These are phyloP conservation scores for Stomorhina lunata DNA, from an alignment of 2,888 invertebrate genomes.

Conservation along the genomic window DNA sequence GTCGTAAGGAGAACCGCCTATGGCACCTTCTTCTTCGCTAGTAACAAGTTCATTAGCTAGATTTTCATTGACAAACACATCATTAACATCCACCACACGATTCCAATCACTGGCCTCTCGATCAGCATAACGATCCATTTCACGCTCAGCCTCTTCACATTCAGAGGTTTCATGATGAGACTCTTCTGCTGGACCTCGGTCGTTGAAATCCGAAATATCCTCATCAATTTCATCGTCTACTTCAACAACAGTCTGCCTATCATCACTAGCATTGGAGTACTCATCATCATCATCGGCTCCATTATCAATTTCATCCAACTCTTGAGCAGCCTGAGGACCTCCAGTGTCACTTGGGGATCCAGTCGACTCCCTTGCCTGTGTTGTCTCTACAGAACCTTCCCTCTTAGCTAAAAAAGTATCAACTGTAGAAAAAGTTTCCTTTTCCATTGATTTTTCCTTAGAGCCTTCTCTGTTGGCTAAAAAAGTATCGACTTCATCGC, in stretches of 20 bases:
- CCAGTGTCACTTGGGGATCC: no score
- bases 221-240: constrained; percentile 78
- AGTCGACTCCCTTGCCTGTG: no score
- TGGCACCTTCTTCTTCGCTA: constrained; percentile 70
- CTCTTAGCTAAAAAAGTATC: no score
- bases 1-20: constrained; percentile 68
- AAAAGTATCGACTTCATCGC: constrained; percentile 66
- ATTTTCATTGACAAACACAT: constrained; percentile 34
- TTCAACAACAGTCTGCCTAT: constrained; percentile 78
- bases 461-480: background rate
- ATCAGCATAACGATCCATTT: constrained; percentile 75
- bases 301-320: background rate
- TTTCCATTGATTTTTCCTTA: background rate
- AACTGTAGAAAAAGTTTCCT: background rate
- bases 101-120: constrained; percentile 77
- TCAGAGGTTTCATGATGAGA: constrained; percentile 79
- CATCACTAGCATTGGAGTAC: constrained; percentile 75
- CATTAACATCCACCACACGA: constrained; percentile 68
- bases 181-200: constrained; percentile 77
- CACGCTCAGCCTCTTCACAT: constrained; percentile 78
- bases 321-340: no score
- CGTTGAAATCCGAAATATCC: constrained; percentile 77
- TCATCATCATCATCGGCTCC: constrained; percentile 69
- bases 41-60: background rate
- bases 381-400: no score